These are phyloP conservation scores for Neosilurus hyrtlii DNA, from an alignment of 2,797 vertebrate species.

Conservation along the genomic window DNA sequence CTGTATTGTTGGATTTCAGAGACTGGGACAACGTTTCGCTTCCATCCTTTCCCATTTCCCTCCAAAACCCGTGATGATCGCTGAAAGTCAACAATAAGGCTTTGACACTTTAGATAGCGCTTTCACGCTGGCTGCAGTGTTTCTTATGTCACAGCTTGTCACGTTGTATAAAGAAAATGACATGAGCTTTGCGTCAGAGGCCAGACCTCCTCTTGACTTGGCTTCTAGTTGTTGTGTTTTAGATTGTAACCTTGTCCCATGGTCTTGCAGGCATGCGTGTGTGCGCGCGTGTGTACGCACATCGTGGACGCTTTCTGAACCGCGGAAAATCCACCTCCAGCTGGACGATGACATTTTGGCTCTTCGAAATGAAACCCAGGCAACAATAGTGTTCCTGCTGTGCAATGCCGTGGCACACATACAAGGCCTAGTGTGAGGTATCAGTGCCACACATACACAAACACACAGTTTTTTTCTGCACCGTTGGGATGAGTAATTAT, in stretches of 20 bases:
- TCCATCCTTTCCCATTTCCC: constrained; percentile 18
- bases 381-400: constrained; percentile 67
- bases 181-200: constrained; percentile 55
- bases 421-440: constrained; percentile 47
- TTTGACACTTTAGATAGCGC: constrained; percentile 44
- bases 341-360: constrained; percentile 73
- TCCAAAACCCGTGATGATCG: constrained; percentile 25
- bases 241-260: constrained; percentile 53
- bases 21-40: constrained; percentile 10
- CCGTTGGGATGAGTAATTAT: constrained; percentile 62
- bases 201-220: constrained; percentile 56
- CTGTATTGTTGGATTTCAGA: neutral
- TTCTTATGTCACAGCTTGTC: constrained; percentile 52
- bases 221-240: constrained; percentile 47
- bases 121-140: constrained; percentile 31
- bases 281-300: constrained; percentile 39
- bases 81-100: constrained; percentile 46
- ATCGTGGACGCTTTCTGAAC: constrained; percentile 47
- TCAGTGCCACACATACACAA: constrained; percentile 31
- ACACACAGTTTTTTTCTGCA: constrained; percentile 55
- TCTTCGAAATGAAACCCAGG: constrained; percentile 66
- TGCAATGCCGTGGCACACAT: constrained; percentile 59
- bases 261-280: constrained; percentile 39
- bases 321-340: constrained; percentile 65
- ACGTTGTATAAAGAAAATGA: constrained; percentile 48